Evolutionary conservation across 2,113 vertebrate genomes (phyloP).

Genomic region (Hippocampus abdominalis): DNA sequence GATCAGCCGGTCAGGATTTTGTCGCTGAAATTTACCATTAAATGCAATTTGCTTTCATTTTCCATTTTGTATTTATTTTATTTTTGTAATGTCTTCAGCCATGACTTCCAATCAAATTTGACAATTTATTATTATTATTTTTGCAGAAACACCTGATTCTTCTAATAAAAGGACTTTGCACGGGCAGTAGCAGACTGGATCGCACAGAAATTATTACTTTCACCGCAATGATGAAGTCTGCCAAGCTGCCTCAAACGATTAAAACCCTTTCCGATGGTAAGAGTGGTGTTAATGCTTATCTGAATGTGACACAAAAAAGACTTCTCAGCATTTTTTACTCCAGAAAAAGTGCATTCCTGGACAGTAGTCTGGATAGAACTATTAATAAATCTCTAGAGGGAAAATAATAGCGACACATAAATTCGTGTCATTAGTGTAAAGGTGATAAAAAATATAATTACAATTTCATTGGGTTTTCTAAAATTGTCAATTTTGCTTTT

Average conservation of each 20-base stretch:
- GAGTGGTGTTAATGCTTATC: conserved; percentile 7
- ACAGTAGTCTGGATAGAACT: no score
- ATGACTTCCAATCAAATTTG: neutral
- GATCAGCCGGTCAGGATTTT: neutral
- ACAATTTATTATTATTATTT: neutral
- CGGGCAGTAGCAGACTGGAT: conserved; percentile 93
- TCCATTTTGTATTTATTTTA: neutral
- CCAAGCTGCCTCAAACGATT: conserved; percentile 94
- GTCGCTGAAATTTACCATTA: neutral
- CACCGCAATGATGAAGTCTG: conserved; percentile 99
- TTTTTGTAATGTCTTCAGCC: neutral
- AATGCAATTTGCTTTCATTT: neutral
- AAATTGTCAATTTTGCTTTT: conserved; percentile 1
- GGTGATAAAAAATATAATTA: no score
- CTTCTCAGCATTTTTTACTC: no score
- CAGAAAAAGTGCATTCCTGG: no score
- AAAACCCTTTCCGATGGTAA: conserved; percentile 97
- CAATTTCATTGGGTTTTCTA: neutral
- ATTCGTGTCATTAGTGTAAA: no score
- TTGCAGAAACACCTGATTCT: conserved; percentile 95
- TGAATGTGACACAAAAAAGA: neutral
- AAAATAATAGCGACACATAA: no score
- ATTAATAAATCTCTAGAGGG: neutral
- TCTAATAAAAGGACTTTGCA: conserved; percentile 96
- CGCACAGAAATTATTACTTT: conserved; percentile 98